A percentile compares a stretch with the other conserved stretches of the same genome.
phyloP scores from a whole-genome alignment of 2,888 invertebrate species.

The Mesorhabditis spiculigera region DNA sequence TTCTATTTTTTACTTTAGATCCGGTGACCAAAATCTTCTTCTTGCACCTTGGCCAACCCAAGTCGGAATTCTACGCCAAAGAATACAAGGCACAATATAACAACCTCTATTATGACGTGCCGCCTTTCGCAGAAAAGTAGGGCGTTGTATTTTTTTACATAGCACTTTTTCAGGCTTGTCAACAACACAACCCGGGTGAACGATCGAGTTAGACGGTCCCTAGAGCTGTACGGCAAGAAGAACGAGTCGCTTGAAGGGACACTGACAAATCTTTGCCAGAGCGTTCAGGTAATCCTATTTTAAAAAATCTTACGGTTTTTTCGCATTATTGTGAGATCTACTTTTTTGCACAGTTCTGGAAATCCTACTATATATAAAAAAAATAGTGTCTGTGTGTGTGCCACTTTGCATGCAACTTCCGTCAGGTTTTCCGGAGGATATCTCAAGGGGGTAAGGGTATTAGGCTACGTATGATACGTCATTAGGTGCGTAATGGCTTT shows the following conservation, averaged over 20 bases:
- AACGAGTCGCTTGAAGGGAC: not conserved
- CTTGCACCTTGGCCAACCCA: slow-evolving; percentile 40
- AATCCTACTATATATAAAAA: too few relatives aligned
- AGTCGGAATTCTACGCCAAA: slow-evolving; percentile 40
- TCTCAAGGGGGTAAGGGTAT: too few relatives aligned
- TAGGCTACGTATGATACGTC: too few relatives aligned
- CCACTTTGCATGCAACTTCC: too few relatives aligned
- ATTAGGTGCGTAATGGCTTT: too few relatives aligned
- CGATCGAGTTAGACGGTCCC: slow-evolving; percentile 20
- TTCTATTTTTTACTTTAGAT: not conserved
- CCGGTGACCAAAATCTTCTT: slow-evolving; percentile 31
- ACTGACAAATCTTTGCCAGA: not conserved
- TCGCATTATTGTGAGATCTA: too few relatives aligned
- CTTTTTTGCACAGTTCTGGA: too few relatives aligned
- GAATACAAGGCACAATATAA: slow-evolving; percentile 24
- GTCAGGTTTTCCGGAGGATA: too few relatives aligned
- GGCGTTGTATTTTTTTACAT: slow-evolving; percentile 4
- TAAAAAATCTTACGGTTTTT: too few relatives aligned
- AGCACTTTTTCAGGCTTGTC: slow-evolving; percentile 19
- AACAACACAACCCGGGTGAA: slow-evolving; percentile 19
- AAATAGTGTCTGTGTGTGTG: too few relatives aligned
- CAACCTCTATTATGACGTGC: slow-evolving; percentile 19
- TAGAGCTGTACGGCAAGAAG: slow-evolving; percentile 11
- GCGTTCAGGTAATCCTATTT: not conserved
- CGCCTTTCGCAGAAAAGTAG: slow-evolving; percentile 9